Evolutionary conservation across 1,140 invertebrate genomes (phyloP).

Genomic region (Tenebrio molitor): DNA sequence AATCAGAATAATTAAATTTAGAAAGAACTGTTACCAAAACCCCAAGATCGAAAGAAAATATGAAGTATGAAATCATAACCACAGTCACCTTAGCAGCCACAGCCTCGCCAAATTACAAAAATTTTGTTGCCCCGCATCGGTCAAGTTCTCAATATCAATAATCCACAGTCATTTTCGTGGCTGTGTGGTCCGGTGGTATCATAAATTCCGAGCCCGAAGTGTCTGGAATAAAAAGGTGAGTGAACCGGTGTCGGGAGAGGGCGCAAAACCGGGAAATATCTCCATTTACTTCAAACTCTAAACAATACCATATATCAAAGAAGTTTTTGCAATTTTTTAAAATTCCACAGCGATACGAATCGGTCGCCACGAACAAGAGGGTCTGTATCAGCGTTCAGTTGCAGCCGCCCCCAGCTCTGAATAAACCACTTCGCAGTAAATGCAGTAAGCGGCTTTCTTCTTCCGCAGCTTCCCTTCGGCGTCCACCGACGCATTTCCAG

Average conservation of each 20-base stretch:
- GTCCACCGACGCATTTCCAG: conserved; percentile 13
- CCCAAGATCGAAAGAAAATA: too few species aligned
- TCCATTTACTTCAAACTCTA: neutral
- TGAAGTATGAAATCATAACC: too few species aligned
- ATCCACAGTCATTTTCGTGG: too few species aligned
- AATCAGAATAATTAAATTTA: too few species aligned
- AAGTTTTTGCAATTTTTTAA: conserved; percentile 5
- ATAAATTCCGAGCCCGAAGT: too few species aligned
- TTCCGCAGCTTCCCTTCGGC: conserved; percentile 11
- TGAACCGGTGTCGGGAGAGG: neutral
- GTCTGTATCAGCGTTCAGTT: neutral
- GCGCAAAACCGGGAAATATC: neutral
- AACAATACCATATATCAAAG: neutral
- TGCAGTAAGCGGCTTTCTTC: conserved; percentile 7
- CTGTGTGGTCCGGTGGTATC: too few species aligned
- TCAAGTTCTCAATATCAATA: too few species aligned
- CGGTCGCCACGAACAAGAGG: neutral
- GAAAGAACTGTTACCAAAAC: too few species aligned
- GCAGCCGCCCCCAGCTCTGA: neutral
- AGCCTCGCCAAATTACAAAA: too few species aligned
- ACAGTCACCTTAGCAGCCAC: too few species aligned
- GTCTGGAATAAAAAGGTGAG: neutral
- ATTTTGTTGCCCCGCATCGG: too few species aligned
- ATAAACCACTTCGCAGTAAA: neutral
- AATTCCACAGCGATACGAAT: neutral